phyloP scores from a whole-genome alignment of 2,797 vertebrate genomes.

The Enteromius paludinosus region DNA sequence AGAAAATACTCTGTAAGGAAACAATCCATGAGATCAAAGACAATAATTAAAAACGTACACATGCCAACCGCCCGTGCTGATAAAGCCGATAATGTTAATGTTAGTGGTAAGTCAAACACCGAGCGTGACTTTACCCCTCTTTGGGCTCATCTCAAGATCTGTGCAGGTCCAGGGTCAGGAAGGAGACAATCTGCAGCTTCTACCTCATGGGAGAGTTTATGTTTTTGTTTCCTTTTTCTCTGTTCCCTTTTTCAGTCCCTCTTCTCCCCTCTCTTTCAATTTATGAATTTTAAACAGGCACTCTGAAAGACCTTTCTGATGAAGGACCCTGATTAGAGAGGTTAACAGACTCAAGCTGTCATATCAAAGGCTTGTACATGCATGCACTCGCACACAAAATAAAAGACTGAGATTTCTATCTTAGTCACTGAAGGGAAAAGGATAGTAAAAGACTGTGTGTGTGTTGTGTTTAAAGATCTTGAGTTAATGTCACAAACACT shows the following conservation, averaged over 20 bases:
- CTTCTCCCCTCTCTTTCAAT: slow-evolving; percentile 30
- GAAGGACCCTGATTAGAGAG: slow-evolving; percentile 54
- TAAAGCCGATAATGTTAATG: slow-evolving; percentile 23
- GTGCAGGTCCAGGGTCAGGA: slow-evolving; percentile 35
- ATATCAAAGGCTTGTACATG: slow-evolving; percentile 48
- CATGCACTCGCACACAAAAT: slow-evolving; percentile 33
- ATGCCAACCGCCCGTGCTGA: slow-evolving; percentile 18
- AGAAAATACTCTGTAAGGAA: background rate
- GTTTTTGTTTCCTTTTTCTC: slow-evolving; percentile 43
- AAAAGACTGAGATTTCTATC: slow-evolving; percentile 49
- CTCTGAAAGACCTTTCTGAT: slow-evolving; percentile 47
- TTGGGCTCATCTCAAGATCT: slow-evolving; percentile 39
- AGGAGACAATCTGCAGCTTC: slow-evolving; percentile 45
- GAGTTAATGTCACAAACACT: slow-evolving; percentile 24
- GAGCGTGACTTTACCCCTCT: slow-evolving; percentile 31
- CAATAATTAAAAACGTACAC: slow-evolving; percentile 5
- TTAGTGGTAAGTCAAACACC: slow-evolving; percentile 35
- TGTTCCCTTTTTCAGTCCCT: slow-evolving; percentile 17
- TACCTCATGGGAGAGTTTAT: slow-evolving; percentile 32
- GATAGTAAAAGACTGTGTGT: slow-evolving; percentile 2
- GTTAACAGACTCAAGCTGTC: slow-evolving; percentile 51
- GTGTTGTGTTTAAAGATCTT: slow-evolving; percentile 27
- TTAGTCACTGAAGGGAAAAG: slow-evolving; percentile 15
- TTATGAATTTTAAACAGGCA: slow-evolving; percentile 56
- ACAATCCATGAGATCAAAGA: slow-evolving; percentile 19